Percentiles rank a stretch among this genome's conserved stretches.
phyloP scores from a whole-genome alignment of 92 coral and sea anemone species.

The Siderastrea radians region DNA sequence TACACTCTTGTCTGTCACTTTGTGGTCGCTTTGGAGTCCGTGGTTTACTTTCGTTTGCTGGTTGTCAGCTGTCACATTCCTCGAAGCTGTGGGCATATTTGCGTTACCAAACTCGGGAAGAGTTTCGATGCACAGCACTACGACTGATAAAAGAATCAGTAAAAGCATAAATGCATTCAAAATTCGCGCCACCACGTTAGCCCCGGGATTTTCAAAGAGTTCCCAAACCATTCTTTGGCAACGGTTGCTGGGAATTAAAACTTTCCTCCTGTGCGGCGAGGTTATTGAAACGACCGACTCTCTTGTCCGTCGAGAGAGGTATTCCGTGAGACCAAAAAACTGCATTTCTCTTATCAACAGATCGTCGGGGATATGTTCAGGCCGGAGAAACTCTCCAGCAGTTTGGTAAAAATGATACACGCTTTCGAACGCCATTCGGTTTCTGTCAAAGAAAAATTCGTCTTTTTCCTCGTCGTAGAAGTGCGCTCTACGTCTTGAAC shows the following conservation, averaged over 20 bases:
- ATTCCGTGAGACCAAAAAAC: constrained; percentile 67
- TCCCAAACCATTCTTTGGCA: constrained; percentile 63
- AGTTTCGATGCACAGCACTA: constrained; percentile 46
- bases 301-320: constrained; percentile 31
- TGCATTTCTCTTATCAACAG: constrained; percentile 67
- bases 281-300: not conserved
- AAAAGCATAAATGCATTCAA: constrained; percentile 21
- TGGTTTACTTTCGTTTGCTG: constrained; percentile 5
- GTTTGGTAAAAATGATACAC: constrained; percentile 66
- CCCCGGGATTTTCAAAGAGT: constrained; percentile 52
- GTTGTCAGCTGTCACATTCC: not conserved
- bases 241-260: not conserved
- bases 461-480: constrained; percentile 62
- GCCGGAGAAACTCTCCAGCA: constrained; percentile 53
- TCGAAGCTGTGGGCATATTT: constrained; percentile 1
- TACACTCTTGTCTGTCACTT: not conserved
- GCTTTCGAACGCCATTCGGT: constrained; percentile 74
- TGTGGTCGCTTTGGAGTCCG: not conserved
- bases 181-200: constrained; percentile 33
- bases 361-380: constrained; percentile 67
- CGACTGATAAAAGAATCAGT: constrained; percentile 32
- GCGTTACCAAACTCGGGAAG: constrained; percentile 34
- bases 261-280: constrained; percentile 9
- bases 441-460: constrained; percentile 76
- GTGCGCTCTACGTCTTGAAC: constrained; percentile 46